Evolutionary conservation across 53 echinoderm and acorn worm genomes (phyloP), one percentile per base, ranked within the genome.

Genomic region (Apostichopus leukothele): DNA sequence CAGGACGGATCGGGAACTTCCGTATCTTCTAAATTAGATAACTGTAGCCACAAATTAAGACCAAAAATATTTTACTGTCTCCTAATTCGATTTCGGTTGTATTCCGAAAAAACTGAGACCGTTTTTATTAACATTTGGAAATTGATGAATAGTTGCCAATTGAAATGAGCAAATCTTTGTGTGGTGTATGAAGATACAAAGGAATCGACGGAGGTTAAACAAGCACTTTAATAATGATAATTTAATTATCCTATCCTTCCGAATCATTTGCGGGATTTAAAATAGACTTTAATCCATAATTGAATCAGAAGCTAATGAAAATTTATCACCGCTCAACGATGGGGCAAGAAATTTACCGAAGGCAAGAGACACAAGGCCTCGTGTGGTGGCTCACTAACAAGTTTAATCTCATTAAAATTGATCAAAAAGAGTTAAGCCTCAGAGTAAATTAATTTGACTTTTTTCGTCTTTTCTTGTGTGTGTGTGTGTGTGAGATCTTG

Each of bases 401-500:
- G 9, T 54, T 54, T 79, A 79, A 79, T 79, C 54, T 53, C 53
- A 79, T 79, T 79, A 79, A 79, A 52, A 79, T 79, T 79, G 79
- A 79, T 79, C 53, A 79, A 51, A 19, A 39, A 52, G 54, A 53
- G 79, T 16, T 79, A 8, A 79, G 79, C 8, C 39, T 53, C 53
- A 9, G 18, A 71, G 71, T 71, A 71, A 71, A 71, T 71, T 71
- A 71, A 71, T 71, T 71, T 71, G 71, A 71, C 71, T 16, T 71
- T 71, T 71, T 19, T 57, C 39, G 39, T 39, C 39, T 63, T 63
- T 63, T 63, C 63, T 63, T 61, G 11, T 61, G 14, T 61, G 3
- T 63, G 12, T 39, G 39, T 39, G 39, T 39, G 16, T n/a, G 71
- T 71, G n/a, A 71, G 71, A 6, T 71, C 6, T 71, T 71, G n/a